Conservation (phyloP, 2,797 vertebrate species). For the Phataginus tricuspis region DNA sequence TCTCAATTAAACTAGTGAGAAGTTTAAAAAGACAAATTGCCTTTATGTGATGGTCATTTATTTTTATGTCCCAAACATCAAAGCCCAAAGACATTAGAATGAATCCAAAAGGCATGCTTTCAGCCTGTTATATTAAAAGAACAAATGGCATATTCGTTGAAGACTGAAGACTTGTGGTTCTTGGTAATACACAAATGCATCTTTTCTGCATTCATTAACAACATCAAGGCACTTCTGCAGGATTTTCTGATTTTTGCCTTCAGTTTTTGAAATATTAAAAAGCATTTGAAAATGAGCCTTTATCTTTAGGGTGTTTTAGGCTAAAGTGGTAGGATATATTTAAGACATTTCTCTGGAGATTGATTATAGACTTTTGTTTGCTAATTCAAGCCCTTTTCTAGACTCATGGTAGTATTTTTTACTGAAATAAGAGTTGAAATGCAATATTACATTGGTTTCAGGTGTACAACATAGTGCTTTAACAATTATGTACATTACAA, state of each 20-base stretch:
- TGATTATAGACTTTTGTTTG: constrained; percentile 54
- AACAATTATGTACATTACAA: no score
- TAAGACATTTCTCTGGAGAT: constrained; percentile 69
- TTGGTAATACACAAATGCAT: constrained; percentile 6
- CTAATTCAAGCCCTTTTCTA: constrained; percentile 62
- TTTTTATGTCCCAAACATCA: not conserved
- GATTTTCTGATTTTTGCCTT: constrained; percentile 62
- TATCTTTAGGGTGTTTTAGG: constrained; percentile 56
- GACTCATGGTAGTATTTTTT: not conserved
- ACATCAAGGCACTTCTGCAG: constrained; percentile 58
- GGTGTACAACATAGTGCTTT: no score
- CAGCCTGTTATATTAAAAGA: constrained; percentile 27
- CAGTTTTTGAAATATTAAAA: constrained; percentile 72
- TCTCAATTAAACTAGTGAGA: not conserved
- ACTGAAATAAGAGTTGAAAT: no score
- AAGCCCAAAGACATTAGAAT: not conserved
- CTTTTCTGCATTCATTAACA: constrained; percentile 62
- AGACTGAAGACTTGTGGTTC: not conserved
- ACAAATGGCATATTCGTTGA: not conserved
- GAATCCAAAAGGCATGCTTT: not conserved
- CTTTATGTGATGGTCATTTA: not conserved
- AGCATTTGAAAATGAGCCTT: constrained; percentile 68
- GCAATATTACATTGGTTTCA: no score
- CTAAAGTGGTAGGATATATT: constrained; percentile 14
- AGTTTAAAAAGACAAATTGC: not conserved